These are phyloP conservation scores for Zelostemma sp. DNA, from an alignment of 1,140 invertebrate genomes.

Conservation along the genomic window DNA sequence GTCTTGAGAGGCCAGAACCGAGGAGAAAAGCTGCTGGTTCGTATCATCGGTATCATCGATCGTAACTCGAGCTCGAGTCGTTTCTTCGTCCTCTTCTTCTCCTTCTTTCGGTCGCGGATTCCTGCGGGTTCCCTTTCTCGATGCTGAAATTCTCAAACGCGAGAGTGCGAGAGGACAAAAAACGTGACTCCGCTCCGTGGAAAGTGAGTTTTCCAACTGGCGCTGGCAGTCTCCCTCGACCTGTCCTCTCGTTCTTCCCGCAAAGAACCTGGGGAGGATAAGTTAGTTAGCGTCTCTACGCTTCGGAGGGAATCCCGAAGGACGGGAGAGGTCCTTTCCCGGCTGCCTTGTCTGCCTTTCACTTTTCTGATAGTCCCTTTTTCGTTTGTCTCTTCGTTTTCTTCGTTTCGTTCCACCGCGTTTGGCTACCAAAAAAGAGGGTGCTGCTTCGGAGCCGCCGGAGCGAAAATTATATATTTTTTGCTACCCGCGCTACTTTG, in stretches of 20 bases:
- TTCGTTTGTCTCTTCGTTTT: constrained; percentile 30
- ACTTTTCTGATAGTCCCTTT: constrained; percentile 27
- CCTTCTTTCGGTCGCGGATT: constrained; percentile 13
- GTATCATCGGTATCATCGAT: constrained; percentile 30
- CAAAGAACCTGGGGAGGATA: constrained; percentile 49
- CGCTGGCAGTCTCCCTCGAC: background rate
- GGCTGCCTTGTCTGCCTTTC: constrained; percentile 28
- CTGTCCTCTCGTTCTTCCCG: constrained; percentile 20
- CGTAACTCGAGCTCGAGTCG: constrained; percentile 25
- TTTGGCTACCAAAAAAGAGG: constrained; percentile 34
- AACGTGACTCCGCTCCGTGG: constrained; percentile 35
- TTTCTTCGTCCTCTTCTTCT: constrained; percentile 18
- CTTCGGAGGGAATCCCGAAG: constrained; percentile 26
- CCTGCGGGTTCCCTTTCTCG: constrained; percentile 31
- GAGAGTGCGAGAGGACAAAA: constrained; percentile 12
- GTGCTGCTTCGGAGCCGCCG: constrained; percentile 25
- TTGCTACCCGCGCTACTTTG: constrained; percentile 22
- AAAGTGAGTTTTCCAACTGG: constrained; percentile 54
- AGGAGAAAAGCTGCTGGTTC: constrained; percentile 3
- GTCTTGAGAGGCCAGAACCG: background rate
- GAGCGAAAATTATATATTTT: constrained; percentile 43
- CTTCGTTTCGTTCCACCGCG: constrained; percentile 27
- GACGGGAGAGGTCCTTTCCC: constrained; percentile 39
- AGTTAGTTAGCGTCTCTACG: constrained; percentile 57
- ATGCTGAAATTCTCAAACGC: constrained; percentile 6